Evolutionary conservation across 2,888 invertebrate genomes (phyloP).

Genomic region (Cheilosia vulpina): DNA sequence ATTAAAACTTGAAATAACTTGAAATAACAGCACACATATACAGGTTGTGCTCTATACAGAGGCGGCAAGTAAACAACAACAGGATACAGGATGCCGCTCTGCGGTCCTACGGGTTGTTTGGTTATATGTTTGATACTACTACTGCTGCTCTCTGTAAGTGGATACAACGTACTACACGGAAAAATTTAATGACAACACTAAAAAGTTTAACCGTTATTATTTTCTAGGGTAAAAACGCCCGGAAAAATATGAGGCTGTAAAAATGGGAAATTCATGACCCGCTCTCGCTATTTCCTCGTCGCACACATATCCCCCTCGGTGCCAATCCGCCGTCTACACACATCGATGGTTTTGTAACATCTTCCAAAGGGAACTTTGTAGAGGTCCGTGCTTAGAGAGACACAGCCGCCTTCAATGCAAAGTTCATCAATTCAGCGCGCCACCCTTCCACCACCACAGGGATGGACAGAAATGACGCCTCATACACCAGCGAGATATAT

Average conservation of each 20-base stretch:
- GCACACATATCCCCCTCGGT: slow-evolving; percentile 29
- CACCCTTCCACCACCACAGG: slow-evolving; percentile 30
- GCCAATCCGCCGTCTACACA: slow-evolving; percentile 51
- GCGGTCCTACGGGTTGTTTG: slow-evolving; percentile 35
- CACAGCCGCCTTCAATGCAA: neutral
- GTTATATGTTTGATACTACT: slow-evolving; percentile 31
- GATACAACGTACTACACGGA: slow-evolving; percentile 80
- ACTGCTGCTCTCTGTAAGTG: slow-evolving; percentile 48
- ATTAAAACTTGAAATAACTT: slow-evolving; percentile 82
- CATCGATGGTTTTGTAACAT: slow-evolving; percentile 70
- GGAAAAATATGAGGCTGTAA: slow-evolving; percentile 83
- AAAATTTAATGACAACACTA: slow-evolving; percentile 84
- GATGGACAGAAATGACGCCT: slow-evolving; percentile 43
- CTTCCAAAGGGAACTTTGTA: slow-evolving; percentile 71
- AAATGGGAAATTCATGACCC: slow-evolving; percentile 83
- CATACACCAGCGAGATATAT: neutral
- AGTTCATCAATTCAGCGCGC: slow-evolving; percentile 40
- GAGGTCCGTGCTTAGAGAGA: slow-evolving; percentile 72
- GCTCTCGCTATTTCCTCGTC: slow-evolving; percentile 71
- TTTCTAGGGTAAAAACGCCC: slow-evolving; percentile 81
- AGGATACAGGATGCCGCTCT: slow-evolving; percentile 66
- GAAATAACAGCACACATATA: slow-evolving; percentile 67
- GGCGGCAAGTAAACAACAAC: slow-evolving; percentile 67
- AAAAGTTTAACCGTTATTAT: slow-evolving; percentile 84
- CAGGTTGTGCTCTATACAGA: slow-evolving; percentile 19